Conservation (phyloP, 2,113 vertebrate species). For the Pterophyllum scalare region DNA sequence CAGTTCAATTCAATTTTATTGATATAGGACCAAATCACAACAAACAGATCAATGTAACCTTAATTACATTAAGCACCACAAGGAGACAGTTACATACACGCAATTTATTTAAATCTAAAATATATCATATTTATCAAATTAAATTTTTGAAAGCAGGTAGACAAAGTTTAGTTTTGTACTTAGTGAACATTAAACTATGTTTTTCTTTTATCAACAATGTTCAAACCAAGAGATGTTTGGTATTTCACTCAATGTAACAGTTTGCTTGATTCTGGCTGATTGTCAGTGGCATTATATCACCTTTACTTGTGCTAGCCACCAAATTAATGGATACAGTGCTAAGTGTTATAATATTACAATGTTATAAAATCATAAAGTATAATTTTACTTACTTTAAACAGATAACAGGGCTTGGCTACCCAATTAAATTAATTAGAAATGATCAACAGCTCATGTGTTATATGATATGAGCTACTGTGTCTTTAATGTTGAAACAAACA, state of each 20-base stretch:
- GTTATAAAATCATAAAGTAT: fast-evolving
- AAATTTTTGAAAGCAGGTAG: not conserved
- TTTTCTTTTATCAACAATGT: not conserved
- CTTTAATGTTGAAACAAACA: no score
- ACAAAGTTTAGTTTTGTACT: not conserved
- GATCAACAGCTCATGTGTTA: not conserved
- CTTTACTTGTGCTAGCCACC: not conserved
- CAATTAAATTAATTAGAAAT: no score
- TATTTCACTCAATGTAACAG: not conserved
- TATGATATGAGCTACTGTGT: no score
- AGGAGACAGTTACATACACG: no score
- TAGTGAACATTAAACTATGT: not conserved
- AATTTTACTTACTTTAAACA: not conserved
- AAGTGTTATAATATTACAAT: no score
- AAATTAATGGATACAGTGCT: no score
- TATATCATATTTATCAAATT: not conserved
- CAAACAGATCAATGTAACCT: no score
- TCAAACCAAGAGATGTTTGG: not conserved
- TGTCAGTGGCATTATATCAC: not conserved
- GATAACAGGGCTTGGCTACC: not conserved
- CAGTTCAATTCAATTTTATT: no score
- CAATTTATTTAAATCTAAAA: not conserved
- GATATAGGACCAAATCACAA: no score
- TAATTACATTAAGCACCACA: no score
- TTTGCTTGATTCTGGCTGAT: not conserved